Percentiles rank a stretch among this genome's conserved stretches.
These are phyloP conservation scores for Samia ricini DNA, from an alignment of 1,140 invertebrate genomes.

Conservation along the genomic window DNA sequence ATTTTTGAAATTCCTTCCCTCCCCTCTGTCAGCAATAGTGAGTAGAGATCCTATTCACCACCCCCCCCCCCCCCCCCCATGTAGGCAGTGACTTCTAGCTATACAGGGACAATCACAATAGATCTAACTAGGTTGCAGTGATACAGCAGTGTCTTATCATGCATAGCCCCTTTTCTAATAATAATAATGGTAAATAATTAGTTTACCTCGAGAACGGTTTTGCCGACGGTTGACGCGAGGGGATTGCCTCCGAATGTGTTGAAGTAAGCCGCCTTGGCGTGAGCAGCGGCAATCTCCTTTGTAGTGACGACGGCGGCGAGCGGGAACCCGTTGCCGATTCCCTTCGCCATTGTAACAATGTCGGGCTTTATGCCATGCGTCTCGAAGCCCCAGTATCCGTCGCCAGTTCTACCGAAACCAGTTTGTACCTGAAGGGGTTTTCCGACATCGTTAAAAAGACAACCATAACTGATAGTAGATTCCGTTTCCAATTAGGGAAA, in stretches of 20 bases:
- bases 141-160: not conserved
- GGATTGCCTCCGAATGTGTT: conserved; percentile 99
- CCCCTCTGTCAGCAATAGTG: no score
- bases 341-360: conserved; percentile 94
- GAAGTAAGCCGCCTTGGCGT: conserved; percentile 90
- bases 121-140: no score
- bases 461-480: no score
- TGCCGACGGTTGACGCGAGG: conserved; percentile 90
- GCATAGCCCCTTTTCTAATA: no score
- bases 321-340: conserved; percentile 96
- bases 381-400: conserved; percentile 97
- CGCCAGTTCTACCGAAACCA: conserved; percentile 96
- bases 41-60: no score
- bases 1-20: no score
- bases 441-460: conserved; percentile 53
- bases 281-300: conserved; percentile 86
- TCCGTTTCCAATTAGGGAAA: no score
- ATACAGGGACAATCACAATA: no score
- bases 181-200: no score
- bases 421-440: conserved; percentile 87
- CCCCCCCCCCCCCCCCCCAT: no score
- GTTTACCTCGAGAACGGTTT: conserved; percentile 91
- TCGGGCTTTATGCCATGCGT: conserved; percentile 93
- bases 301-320: conserved; percentile 96
- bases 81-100: no score